These are phyloP conservation scores for Vulpes vulpes DNA, from an alignment of 2,113 vertebrate genomes.

Conservation along the genomic window DNA sequence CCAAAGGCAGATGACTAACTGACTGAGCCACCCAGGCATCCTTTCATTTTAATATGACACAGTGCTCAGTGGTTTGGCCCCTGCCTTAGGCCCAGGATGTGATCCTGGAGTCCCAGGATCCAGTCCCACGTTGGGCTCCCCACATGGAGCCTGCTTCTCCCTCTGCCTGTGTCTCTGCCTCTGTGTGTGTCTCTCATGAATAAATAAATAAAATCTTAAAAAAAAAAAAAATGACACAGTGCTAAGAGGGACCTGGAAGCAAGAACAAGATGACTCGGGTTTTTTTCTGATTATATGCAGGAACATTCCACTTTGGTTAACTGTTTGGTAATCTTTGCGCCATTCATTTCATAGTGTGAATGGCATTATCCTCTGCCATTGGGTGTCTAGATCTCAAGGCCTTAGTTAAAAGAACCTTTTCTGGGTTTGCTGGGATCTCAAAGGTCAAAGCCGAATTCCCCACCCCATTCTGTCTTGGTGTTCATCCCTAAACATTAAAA, in stretches of 20 bases:
- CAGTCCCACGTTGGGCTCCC: no score
- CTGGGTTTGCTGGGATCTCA: neutral
- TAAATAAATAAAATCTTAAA: no score
- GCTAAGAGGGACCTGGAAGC: neutral
- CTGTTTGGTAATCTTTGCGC: neutral
- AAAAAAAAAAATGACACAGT: neutral
- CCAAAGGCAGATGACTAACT: no score
- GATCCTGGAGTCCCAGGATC: no score
- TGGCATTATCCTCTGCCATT: neutral
- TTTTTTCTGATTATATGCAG: neutral
- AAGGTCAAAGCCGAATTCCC: neutral
- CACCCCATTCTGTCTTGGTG: neutral
- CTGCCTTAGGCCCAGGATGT: no score
- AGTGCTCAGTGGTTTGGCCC: no score
- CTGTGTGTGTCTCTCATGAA: no score
- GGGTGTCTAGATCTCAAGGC: neutral
- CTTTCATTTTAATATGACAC: no score
- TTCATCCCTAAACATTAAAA: constrained; percentile 4
- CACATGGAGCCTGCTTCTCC: no score
- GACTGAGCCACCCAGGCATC: no score
- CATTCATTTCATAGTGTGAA: neutral
- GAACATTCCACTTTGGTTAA: neutral
- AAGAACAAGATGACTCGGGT: neutral
- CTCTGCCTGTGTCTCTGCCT: no score
- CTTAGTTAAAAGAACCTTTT: neutral